Conservation (phyloP, 1,140 invertebrate species). For the Uloborus diversus region DNA sequence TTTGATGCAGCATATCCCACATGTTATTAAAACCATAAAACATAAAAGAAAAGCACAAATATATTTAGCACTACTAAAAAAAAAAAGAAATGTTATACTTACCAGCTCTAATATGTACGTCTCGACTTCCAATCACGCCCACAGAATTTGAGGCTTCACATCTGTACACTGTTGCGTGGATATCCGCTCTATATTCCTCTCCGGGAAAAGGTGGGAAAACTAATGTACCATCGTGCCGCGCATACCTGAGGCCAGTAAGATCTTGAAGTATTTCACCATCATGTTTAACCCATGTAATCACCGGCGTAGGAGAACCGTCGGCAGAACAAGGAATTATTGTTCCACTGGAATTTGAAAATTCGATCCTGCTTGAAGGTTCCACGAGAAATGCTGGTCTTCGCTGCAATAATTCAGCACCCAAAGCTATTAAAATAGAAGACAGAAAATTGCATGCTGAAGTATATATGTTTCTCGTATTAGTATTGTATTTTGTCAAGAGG, state of each 20-base stretch:
- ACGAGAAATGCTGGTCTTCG: constrained; percentile 87
- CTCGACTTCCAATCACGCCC: constrained; percentile 79
- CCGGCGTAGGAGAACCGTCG: constrained; percentile 86
- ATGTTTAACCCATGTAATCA: constrained; percentile 78
- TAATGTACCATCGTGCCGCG: constrained; percentile 27
- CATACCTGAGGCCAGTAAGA: constrained; percentile 18
- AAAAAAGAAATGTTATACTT: constrained; percentile 62
- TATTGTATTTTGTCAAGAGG: too few relatives aligned
- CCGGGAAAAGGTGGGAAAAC: constrained; percentile 93
- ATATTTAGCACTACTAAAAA: too few relatives aligned
- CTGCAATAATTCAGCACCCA: background rate
- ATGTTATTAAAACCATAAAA: too few relatives aligned
- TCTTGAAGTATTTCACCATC: constrained; percentile 66
- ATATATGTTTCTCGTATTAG: too few relatives aligned
- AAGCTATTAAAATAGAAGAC: background rate
- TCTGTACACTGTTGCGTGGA: constrained; percentile 66
- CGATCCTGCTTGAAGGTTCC: constrained; percentile 88
- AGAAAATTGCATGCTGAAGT: too few relatives aligned
- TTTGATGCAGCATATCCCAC: too few relatives aligned
- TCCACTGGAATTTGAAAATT: constrained; percentile 93
- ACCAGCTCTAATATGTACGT: constrained; percentile 84
- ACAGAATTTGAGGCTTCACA: constrained; percentile 81
- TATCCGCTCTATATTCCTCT: constrained; percentile 83
- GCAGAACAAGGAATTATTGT: constrained; percentile 91
- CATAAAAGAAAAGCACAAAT: too few relatives aligned